Percentiles rank a stretch among this genome's conserved stretches.
Evolutionary conservation across 2,797 vertebrate species (phyloP).

Genomic region (Iguana delicatissima): DNA sequence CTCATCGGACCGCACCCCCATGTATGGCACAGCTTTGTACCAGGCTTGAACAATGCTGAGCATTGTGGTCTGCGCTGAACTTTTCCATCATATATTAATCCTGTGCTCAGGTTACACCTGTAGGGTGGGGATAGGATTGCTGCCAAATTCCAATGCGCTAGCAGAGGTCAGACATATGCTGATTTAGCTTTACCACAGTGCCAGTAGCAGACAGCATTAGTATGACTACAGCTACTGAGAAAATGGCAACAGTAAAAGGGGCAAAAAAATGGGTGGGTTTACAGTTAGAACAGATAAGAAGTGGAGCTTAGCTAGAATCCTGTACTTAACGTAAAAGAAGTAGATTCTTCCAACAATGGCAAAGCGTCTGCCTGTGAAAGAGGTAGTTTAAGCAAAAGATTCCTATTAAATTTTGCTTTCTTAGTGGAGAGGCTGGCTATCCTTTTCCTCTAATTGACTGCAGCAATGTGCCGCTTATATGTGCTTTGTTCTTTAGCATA

Average conservation of each 20-base stretch:
- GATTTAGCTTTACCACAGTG: neutral
- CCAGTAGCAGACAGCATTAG: neutral
- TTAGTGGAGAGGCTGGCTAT: neutral
- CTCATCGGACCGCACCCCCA: too few relatives aligned
- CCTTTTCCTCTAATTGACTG: neutral
- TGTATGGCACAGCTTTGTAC: constrained; percentile 13
- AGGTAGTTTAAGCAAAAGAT: neutral
- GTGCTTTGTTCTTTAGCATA: neutral
- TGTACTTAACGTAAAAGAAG: neutral
- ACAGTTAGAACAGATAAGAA: neutral
- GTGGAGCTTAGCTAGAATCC: neutral
- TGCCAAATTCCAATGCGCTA: constrained; percentile 3
- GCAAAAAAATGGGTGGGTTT: neutral
- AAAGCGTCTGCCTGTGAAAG: neutral
- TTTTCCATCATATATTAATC: constrained; percentile 59
- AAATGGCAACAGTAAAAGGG: neutral
- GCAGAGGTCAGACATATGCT: neutral
- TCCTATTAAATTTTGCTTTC: neutral
- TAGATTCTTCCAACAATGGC: neutral
- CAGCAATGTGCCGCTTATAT: neutral
- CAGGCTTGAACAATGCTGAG: constrained; percentile 66
- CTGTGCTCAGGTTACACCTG: neutral
- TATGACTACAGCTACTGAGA: neutral
- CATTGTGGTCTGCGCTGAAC: constrained; percentile 46
- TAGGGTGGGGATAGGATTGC: neutral